Base-by-base conservation (phyloP, 2,888 invertebrate species). In the Synergus japonicus region DNA sequence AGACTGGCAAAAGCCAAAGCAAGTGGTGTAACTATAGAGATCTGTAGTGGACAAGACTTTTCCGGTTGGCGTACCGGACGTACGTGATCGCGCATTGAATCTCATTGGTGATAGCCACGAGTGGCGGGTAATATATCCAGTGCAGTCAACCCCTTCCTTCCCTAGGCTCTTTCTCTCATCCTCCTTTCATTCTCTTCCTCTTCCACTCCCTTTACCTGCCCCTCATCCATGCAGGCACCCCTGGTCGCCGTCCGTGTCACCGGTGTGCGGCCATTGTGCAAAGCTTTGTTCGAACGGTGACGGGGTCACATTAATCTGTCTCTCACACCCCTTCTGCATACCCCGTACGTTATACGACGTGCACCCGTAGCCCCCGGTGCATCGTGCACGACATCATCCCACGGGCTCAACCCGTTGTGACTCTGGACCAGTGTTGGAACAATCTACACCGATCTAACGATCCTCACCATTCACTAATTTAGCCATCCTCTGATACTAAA, bases 301-400 rank as follows among this genome's bases (percentile, higher is more conserved):
- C 90, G 90, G 89, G 88, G 88, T 90, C 89, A 89, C 91, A 91
- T 91, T 91, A 91, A 91, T 91, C 91, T 91, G 90, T 90, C 91
- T 87, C 88, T 89, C 89, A 86, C 87, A 29, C 29, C 88, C 88
- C 87, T 86, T 88, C 85, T 83, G 86, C 86, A 86, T 87, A 85
- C 84, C 85, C 84, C 79, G 83, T 83, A 83, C 87, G 84, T 85
- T 87, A 84, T 86, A 87, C 85, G 85, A 86, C 85, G 87, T 77
- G 82, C 84, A 79, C 13, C 22, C 69, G 77, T 79, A 80, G 79
- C 77, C 22, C 46, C 76, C 77, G 73, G 79, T 83, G 78, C 78
- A 85, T 82, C 46, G 77, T 82, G 83, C 83, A 84, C 82, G 78
- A 84, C 83, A 79, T 78, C 83, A 78, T 78, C 77, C 82, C 81